Percentiles rank a stretch among this genome's conserved stretches.
Evolutionary conservation across 2,113 vertebrate species (phyloP).

Genomic region (Triplophysa dalaica): DNA sequence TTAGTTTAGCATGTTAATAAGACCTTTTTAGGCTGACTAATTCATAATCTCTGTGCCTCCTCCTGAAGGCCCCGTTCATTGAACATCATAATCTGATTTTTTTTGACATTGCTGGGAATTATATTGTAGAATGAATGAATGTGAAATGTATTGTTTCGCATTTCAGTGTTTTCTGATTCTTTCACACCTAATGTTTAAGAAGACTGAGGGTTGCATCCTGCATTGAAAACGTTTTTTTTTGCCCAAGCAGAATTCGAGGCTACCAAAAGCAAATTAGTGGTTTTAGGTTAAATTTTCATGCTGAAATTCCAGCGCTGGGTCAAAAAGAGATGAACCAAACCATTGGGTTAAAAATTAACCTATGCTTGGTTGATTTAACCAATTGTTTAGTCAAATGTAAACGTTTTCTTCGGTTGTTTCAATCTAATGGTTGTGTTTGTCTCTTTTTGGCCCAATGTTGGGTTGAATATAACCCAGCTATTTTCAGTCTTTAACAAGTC

Average conservation of each 20-base stretch:
- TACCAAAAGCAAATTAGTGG: background rate
- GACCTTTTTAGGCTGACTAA: constrained; percentile 15
- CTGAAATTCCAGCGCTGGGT: too few species aligned
- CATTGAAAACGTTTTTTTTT: too few species aligned
- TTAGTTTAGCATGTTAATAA: constrained; percentile 21
- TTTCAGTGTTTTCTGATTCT: constrained; percentile 6
- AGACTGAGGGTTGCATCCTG: background rate
- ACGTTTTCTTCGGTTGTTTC: too few species aligned
- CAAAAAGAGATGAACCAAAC: too few species aligned
- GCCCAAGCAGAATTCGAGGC: background rate
- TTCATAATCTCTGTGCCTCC: constrained; percentile 21
- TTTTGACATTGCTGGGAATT: constrained; percentile 11
- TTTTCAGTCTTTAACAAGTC: too few species aligned
- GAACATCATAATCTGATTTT: constrained; percentile 2
- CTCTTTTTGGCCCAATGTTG: too few species aligned
- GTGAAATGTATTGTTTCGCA: background rate
- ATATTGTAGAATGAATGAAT: background rate
- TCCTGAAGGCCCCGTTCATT: constrained; percentile 24
- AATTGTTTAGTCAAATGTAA: too few species aligned
- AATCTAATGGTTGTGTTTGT: background rate
- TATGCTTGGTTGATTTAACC: too few species aligned
- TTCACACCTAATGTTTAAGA: constrained; percentile 3
- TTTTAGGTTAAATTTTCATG: too few species aligned
- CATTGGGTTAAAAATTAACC: too few species aligned
- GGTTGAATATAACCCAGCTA: too few species aligned